phyloP scores from a whole-genome alignment of 2,113 vertebrate genomes.

The Pundamilia nyererei region DNA sequence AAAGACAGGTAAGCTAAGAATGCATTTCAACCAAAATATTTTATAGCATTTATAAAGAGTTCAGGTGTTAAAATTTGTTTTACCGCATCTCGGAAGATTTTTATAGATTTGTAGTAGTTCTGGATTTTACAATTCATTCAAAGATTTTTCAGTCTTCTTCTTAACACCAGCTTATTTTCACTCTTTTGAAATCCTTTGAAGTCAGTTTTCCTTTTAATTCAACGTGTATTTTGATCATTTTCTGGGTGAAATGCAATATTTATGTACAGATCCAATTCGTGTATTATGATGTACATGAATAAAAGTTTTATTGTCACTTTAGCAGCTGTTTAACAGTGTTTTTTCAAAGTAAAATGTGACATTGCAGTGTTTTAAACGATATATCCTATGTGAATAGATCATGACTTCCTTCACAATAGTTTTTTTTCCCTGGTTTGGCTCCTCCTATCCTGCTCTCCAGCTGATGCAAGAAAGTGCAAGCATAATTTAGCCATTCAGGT shows the following conservation, averaged over 20 bases:
- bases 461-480: constrained; percentile 16
- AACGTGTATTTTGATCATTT: constrained; percentile 45
- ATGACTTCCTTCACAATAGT: not conserved
- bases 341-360: not conserved
- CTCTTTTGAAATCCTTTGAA: constrained; percentile 16
- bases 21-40: constrained; percentile 53
- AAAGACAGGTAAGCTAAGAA: not conserved
- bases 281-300: constrained; percentile 67
- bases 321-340: not conserved
- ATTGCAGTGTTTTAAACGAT: not conserved
- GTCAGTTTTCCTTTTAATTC: constrained; percentile 8
- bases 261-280: constrained; percentile 73
- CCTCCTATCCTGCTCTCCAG: not conserved
- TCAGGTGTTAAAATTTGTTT: constrained; percentile 28
- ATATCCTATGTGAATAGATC: not conserved
- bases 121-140: constrained; percentile 20
- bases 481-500: not conserved
- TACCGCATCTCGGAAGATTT: constrained; percentile 23
- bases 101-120: constrained; percentile 53
- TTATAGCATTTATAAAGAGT: constrained; percentile 16
- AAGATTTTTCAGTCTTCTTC: constrained; percentile 6
- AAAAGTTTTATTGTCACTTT: constrained; percentile 47
- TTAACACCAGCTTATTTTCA: not conserved
- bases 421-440: not conserved
- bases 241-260: constrained; percentile 66